Conservation (phyloP, 2,113 vertebrate species). For the Tiliqua scincoides region DNA sequence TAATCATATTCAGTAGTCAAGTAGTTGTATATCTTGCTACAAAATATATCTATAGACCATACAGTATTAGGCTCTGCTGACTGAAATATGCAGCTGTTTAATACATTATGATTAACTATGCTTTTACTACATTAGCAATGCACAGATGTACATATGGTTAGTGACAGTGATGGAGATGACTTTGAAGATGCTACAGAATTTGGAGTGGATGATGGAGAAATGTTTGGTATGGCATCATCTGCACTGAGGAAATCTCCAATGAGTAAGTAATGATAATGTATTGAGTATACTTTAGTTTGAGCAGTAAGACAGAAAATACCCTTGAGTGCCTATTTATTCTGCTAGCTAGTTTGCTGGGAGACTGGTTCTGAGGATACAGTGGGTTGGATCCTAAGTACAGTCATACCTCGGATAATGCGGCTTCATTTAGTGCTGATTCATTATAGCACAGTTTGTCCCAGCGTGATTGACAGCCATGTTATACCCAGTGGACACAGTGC, state of each 20-base stretch:
- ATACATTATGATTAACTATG: not conserved
- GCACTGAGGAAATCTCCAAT: conserved; percentile 94
- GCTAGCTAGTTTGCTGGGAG: not conserved
- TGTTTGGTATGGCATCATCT: conserved; percentile 93
- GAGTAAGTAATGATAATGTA: conserved; percentile 82
- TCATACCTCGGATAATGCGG: too few relatives aligned
- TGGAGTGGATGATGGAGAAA: conserved; percentile 96
- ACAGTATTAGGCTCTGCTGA: not conserved
- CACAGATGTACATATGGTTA: conserved; percentile 99
- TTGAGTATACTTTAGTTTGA: not conserved
- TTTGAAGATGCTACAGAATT: conserved; percentile 98
- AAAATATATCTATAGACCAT: not conserved
- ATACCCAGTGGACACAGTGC: too few relatives aligned
- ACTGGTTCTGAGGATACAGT: not conserved
- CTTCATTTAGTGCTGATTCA: too few relatives aligned
- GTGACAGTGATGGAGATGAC: conserved; percentile 97
- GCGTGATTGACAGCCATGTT: too few relatives aligned
- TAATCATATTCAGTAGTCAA: not conserved
- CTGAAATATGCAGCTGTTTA: not conserved
- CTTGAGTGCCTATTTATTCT: not conserved
- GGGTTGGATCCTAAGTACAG: not conserved
- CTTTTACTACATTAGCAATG: conserved; percentile 77
- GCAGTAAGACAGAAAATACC: not conserved
- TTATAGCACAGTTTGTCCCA: too few relatives aligned
- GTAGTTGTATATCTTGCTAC: not conserved